Conservation (phyloP, 2,113 vertebrate species). For the Lepidothrix coronata region DNA sequence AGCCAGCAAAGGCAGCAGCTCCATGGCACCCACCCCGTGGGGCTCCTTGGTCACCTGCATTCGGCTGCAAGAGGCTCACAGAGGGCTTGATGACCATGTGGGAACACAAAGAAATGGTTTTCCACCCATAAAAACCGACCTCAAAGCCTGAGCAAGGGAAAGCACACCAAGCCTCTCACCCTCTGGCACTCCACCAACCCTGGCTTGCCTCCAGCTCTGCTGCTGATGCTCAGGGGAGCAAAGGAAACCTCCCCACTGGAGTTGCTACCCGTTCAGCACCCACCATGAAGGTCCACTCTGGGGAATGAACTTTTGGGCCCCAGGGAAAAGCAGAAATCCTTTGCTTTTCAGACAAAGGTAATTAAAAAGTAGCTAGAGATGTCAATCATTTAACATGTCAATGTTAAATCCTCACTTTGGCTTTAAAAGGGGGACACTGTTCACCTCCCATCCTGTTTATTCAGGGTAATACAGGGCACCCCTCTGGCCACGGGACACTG, state of each 20-base stretch:
- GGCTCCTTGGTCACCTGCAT: not conserved
- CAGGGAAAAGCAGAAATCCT: not conserved
- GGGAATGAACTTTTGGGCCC: not conserved
- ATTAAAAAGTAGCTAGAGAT: not conserved
- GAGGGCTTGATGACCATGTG: not conserved
- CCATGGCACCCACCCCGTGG: not conserved
- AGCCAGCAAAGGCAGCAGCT: not conserved
- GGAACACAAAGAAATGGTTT: not conserved
- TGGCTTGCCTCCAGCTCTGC: not conserved
- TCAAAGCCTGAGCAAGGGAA: not conserved
- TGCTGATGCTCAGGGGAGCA: not conserved
- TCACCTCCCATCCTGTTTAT: not conserved
- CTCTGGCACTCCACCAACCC: not conserved
- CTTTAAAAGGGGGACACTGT: not conserved
- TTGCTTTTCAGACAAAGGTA: not conserved
- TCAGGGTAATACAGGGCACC: not conserved
- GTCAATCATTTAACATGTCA: too few species aligned
- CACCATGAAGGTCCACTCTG: not conserved
- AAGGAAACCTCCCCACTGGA: not conserved
- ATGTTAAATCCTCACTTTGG: not conserved
- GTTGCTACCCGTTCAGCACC: not conserved
- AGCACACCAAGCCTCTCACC: not conserved
- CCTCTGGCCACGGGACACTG: not conserved
- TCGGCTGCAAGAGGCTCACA: not conserved
- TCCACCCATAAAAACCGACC: not conserved